Percentiles rank a stretch among this genome's conserved stretches.
phyloP scores from a whole-genome alignment of 2,797 vertebrate genomes.

The Pipistrellus pygmaeus region DNA sequence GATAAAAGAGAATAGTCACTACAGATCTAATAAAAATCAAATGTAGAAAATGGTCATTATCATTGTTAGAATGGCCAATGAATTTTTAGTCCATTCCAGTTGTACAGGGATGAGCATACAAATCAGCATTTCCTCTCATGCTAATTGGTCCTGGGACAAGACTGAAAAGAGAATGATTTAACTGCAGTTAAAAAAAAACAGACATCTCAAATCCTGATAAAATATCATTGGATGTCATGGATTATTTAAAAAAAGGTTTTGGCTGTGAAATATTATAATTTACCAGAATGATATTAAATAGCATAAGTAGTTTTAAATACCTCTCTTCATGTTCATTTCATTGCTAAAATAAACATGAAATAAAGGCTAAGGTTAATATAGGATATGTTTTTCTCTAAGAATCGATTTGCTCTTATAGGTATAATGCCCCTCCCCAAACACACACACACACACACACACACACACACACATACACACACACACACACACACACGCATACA shows the following conservation, averaged over 20 bases:
- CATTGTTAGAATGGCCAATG: slow-evolving; percentile 75
- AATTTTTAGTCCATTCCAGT: slow-evolving; percentile 71
- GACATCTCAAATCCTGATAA: slow-evolving; percentile 82
- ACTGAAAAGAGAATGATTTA: slow-evolving; percentile 82
- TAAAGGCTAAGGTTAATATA: slow-evolving; percentile 55
- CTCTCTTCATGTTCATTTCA: slow-evolving; percentile 66
- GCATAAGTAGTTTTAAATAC: slow-evolving; percentile 76
- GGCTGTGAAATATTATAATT: slow-evolving; percentile 73
- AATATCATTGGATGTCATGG: slow-evolving; percentile 79
- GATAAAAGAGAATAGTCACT: slow-evolving; percentile 70
- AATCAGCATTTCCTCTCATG: slow-evolving; percentile 84
- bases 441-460: no score
- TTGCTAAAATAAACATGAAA: slow-evolving; percentile 50
- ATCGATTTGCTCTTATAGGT: neutral
- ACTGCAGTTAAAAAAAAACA: slow-evolving; percentile 84
- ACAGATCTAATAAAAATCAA: slow-evolving; percentile 76
- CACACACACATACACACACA: no score
- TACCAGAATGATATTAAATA: slow-evolving; percentile 78
- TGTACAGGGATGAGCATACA: slow-evolving; percentile 78
- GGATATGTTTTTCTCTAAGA: neutral
- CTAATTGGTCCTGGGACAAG: slow-evolving; percentile 83
- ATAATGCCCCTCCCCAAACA: neutral
- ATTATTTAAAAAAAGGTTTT: slow-evolving; percentile 80
- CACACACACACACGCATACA: no score
- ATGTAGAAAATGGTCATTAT: slow-evolving; percentile 76